These are phyloP conservation scores for Emberiza fucata DNA, from an alignment of 2,113 vertebrate genomes.

Conservation along the genomic window DNA sequence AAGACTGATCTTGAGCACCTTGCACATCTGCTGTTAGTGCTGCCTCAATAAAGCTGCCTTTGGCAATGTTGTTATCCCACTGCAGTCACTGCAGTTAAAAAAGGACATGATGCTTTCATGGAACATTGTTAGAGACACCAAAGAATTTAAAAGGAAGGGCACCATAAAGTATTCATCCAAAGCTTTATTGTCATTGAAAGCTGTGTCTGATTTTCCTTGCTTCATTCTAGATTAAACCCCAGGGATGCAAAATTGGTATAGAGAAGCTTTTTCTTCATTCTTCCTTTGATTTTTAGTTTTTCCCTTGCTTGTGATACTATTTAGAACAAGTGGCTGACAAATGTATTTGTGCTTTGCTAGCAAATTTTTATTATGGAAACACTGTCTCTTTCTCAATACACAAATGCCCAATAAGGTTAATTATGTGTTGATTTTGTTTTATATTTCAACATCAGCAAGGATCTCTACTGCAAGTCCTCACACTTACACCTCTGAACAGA, in stretches of 20 bases:
- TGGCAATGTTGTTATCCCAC: background rate
- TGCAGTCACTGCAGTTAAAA: background rate
- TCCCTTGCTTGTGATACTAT: background rate
- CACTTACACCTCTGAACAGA: slow-evolving; percentile 45
- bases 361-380: background rate
- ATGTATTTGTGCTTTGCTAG: background rate
- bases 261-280: background rate
- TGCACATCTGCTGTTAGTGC: background rate
- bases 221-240: background rate
- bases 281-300: background rate
- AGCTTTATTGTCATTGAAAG: background rate
- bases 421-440: slow-evolving; percentile 37
- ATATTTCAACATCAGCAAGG: slow-evolving; percentile 48
- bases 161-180: background rate
- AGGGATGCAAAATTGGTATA: background rate
- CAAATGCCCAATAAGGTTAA: background rate
- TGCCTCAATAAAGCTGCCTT: background rate
- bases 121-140: background rate
- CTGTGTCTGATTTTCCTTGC: background rate
- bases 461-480: slow-evolving; percentile 55
- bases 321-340: background rate
- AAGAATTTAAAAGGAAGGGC: background rate
- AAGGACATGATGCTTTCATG: background rate
- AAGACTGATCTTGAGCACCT: background rate
- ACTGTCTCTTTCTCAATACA: background rate